These are phyloP conservation scores for Aethes cnicana DNA, from an alignment of 2,888 invertebrate species.

Conservation along the genomic window DNA sequence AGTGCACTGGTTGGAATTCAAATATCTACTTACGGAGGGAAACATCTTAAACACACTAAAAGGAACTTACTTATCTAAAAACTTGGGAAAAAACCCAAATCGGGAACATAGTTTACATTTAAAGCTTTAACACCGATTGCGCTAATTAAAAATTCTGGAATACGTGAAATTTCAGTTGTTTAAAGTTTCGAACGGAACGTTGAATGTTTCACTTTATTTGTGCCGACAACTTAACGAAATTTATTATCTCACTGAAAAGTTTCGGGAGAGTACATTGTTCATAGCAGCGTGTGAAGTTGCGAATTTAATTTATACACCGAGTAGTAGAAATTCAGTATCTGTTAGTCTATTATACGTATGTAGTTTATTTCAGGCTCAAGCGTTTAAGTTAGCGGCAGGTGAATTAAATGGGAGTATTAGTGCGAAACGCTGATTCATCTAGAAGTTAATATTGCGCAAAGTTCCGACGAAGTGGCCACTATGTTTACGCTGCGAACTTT, in stretches of 20 bases:
- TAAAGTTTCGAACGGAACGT: conserved; percentile 38
- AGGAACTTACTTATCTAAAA: no score
- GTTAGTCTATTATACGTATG: conserved; percentile 1
- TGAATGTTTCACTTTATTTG: conserved; percentile 48
- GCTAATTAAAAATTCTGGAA: conserved; percentile 14
- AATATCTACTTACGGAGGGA: no score
- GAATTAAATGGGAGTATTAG: not conserved
- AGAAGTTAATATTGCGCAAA: no score
- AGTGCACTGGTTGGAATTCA: no score
- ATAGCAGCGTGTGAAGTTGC: conserved; percentile 47
- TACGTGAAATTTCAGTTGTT: conserved; percentile 8
- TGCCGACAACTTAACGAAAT: conserved; percentile 49
- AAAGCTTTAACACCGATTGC: not conserved
- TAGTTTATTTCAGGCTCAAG: conserved; percentile 5
- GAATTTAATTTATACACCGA: conserved; percentile 47
- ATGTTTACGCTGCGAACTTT: no score
- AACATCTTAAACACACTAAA: no score
- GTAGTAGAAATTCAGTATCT: conserved; percentile 35
- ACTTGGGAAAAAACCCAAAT: no score
- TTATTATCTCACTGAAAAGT: conserved; percentile 54
- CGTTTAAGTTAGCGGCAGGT: conserved; percentile 12
- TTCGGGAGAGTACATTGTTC: conserved; percentile 46
- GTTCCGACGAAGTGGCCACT: no score
- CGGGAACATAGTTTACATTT: no score
- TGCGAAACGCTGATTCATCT: not conserved